Base-by-base conservation (phyloP, 1,140 invertebrate species). In the Pseudomyrmex concolor region DNA sequence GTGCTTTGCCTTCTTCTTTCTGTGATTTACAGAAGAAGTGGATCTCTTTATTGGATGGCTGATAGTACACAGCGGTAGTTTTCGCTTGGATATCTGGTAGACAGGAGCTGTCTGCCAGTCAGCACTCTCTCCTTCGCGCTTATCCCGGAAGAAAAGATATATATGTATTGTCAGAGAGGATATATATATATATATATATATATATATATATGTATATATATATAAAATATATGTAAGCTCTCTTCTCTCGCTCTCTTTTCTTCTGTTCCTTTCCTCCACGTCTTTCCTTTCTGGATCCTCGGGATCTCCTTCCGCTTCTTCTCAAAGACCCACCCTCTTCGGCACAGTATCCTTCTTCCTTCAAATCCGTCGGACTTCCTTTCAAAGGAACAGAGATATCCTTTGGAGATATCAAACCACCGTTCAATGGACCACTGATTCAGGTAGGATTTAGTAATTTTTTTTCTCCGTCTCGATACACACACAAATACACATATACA, bases 371-470 rank as follows among this genome's bases (percentile, higher is more conserved):
- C 71, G 73, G 43, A 43, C 77, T 80, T 83, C 84, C 66, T 91
- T 91, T 92, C 83, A 92, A 90, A 88, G 82, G 74, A 89, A 82
- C 67, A 67, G 72, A 85, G 83, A 88, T 88, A 91, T 90, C 86
- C 86, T 85, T 83, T 78, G 80, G 77, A 67, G 90, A 90, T 92
- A 92, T 92, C 91, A 91, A 91, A 90, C 89, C 86, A 54, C 74
- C 88, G 72, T 82, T 92, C 90, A 92, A 91, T 90, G 74, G 88
- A 88, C 89, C 83, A 78, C 62, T 84, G 85, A 90, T 84, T 90
- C 90, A 83, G 89, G 91, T 91, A 87, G 86, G 90, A 92, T 93
- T 92, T 90, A 80, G 84, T 87, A 80, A 88, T 91, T 91, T 91
- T 92, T 34, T 91, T 83, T 77, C 66, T 25, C 1, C 73, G 22